Evolutionary conservation across 2,113 vertebrate genomes (phyloP).

Genomic region (Cyrtonyx montezumae): DNA sequence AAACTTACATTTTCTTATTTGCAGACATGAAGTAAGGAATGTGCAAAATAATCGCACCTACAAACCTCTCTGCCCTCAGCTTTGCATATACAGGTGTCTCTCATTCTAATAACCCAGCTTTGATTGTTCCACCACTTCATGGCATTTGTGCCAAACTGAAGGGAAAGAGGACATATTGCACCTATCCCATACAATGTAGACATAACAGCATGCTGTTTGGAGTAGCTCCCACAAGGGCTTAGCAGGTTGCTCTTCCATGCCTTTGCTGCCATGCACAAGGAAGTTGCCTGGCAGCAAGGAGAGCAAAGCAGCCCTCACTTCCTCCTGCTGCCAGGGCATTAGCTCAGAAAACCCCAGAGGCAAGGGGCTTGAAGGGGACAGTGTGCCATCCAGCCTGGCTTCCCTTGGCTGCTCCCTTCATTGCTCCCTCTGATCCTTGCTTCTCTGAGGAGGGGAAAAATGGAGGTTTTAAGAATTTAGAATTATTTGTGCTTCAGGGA

Average conservation of each 20-base stretch:
- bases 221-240: background rate
- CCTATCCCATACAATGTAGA: fast-evolving
- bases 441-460: background rate
- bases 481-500: background rate
- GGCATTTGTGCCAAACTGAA: background rate
- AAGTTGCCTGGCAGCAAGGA: fast-evolving
- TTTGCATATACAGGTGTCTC: background rate
- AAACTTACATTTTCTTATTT: background rate
- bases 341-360: background rate
- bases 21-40: background rate
- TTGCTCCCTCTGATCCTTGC: background rate
- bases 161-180: background rate
- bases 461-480: background rate
- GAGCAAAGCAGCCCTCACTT: background rate
- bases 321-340: fast-evolving
- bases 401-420: background rate
- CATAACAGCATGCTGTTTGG: background rate
- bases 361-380: background rate
- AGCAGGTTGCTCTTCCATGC: background rate
- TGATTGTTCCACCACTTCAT: background rate
- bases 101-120: background rate
- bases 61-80: background rate
- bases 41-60: background rate
- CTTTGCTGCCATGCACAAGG: background rate
- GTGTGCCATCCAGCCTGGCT: background rate